Evolutionary conservation across 2,113 vertebrate species (phyloP).

Genomic region (Zingel zingel): DNA sequence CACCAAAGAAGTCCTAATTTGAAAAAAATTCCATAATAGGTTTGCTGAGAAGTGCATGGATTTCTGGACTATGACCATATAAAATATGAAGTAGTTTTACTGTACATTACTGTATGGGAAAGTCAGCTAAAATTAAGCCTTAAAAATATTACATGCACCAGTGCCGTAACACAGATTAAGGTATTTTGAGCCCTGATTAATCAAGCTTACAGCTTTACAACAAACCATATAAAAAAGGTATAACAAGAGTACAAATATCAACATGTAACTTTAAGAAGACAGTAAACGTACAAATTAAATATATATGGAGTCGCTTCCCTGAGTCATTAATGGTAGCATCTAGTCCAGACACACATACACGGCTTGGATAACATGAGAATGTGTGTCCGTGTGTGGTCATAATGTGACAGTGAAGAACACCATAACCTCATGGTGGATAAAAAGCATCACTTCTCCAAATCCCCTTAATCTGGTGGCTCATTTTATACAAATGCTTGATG

Average conservation of each 20-base stretch:
- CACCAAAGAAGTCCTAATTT: too few relatives aligned
- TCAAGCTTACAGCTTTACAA: not conserved
- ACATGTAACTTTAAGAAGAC: not conserved
- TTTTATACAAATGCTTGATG: conserved; percentile 76
- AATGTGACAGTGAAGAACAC: conserved; percentile 72
- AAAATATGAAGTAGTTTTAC: too few relatives aligned
- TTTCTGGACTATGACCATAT: too few relatives aligned
- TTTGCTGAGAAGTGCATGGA: too few relatives aligned
- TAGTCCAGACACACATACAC: not conserved
- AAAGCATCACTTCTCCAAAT: conserved; percentile 82
- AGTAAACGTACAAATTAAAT: not conserved
- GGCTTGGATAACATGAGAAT: too few relatives aligned
- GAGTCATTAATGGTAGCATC: not conserved
- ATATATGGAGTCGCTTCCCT: not conserved
- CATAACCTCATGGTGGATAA: conserved; percentile 71
- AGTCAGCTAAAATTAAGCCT: too few relatives aligned
- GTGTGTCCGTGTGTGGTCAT: conserved; percentile 31
- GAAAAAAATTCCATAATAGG: too few relatives aligned
- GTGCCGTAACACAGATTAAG: not conserved
- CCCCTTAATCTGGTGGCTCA: conserved; percentile 80
- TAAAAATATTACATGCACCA: not conserved
- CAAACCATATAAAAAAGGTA: not conserved
- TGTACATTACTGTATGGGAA: too few relatives aligned
- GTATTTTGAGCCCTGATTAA: not conserved
- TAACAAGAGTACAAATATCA: too few relatives aligned